Conservation (phyloP, 2,797 vertebrate species). For the Etheostoma perlongum region DNA sequence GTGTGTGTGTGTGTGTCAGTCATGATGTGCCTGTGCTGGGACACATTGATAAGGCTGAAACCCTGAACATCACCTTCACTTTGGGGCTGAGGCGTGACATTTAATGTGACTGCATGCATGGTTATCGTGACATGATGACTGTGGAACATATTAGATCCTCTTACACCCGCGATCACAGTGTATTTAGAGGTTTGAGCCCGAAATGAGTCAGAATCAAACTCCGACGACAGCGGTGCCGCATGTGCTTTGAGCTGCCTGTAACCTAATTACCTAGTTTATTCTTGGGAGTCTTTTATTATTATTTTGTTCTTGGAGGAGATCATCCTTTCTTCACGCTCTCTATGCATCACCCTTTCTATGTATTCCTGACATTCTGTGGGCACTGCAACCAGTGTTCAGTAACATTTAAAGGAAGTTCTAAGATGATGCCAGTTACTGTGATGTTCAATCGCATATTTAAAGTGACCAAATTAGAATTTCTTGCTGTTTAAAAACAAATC, state of each 20-base stretch:
- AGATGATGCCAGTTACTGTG: slow-evolving; percentile 1
- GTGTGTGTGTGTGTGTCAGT: slow-evolving; percentile 27
- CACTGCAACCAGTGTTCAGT: slow-evolving; percentile 23
- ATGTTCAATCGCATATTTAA: slow-evolving; percentile 3
- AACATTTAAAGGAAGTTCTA: slow-evolving; percentile 17
- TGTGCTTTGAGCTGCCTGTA: slow-evolving; percentile 64
- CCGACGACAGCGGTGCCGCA: slow-evolving; percentile 20
- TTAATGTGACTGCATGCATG: slow-evolving; percentile 55
- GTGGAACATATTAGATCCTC: slow-evolving; percentile 39
- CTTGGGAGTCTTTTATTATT: slow-evolving; percentile 69
- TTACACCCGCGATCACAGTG: slow-evolving; percentile 21
- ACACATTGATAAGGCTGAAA: slow-evolving; percentile 64
- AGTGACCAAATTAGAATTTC: background rate
- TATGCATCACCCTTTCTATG: slow-evolving; percentile 38
- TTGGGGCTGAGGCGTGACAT: slow-evolving; percentile 60
- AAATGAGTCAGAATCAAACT: slow-evolving; percentile 56
- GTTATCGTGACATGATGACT: slow-evolving; percentile 43
- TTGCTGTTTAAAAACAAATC: background rate
- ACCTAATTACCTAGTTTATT: slow-evolving; percentile 78
- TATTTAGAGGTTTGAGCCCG: slow-evolving; percentile 42
- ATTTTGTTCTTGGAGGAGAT: slow-evolving; percentile 66
- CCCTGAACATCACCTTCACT: slow-evolving; percentile 64
- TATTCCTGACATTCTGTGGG: slow-evolving; percentile 6
- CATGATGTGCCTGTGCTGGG: slow-evolving; percentile 57
- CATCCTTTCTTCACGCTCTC: slow-evolving; percentile 38